Base-by-base conservation (phyloP, 2,113 vertebrate species). In the Elephas maximus region DNA sequence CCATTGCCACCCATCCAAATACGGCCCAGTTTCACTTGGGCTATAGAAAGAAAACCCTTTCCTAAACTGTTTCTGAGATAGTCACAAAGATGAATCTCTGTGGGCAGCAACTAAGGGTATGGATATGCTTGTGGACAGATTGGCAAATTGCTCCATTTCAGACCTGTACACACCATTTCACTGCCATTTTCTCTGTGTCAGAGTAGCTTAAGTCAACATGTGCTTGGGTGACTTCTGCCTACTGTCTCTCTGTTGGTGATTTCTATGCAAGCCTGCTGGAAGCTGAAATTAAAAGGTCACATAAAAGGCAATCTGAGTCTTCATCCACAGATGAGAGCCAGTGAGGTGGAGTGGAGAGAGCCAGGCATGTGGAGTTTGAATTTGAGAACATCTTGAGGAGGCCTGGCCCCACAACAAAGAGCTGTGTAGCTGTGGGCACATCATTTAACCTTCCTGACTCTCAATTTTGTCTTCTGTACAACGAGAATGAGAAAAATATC, bases 101-200 rank as follows among this genome's bases (percentile, higher is more conserved):
- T 9, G 63, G 4, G 6, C 6, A 20, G 82, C 23, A 53, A 6
- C 65, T 2, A 17, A 41, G 30, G n/a, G 33, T 69, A 60, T 33
- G 45, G 3, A 51, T 67, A 28, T 4, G 6, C 17, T 9, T 69
- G 0, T 1, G 21, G 23, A 12, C 4, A 33, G 20, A 63, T 10
- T 0, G 0, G 45, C 53, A 8, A 6, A 14, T 45, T 0, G 15
- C 11, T 48, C 65, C 15, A 0, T 20, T 11, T 30, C 11, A 26
- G 53, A 83, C 33, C 91, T 28, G 33, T 6, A 3, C 3, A 0
- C 15, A 44, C 69, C 8, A 7, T 9, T 12, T 74, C 37, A 48
- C 26, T 1, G 9, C 20, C 20, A 0, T 28, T 6, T 9, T 37
- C 10, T 10, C 45, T 48, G 24, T 0, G 41, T 21, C 48, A 18